These are phyloP conservation scores for Myoxocephalus aenaeus DNA, from an alignment of 2,797 vertebrate species.

Conservation along the genomic window DNA sequence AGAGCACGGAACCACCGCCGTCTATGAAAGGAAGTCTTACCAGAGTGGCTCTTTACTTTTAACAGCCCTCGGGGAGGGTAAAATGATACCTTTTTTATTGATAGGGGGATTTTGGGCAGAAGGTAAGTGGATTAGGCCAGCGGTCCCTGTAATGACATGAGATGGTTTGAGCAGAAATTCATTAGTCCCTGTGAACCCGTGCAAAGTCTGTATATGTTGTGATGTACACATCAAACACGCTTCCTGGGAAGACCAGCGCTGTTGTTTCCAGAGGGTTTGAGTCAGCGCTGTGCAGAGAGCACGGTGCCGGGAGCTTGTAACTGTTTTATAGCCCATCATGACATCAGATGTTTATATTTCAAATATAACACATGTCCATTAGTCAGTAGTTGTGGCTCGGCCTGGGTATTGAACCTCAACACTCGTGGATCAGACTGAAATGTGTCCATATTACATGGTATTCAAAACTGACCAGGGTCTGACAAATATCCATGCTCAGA, in stretches of 20 bases:
- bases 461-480: background rate
- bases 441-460: background rate
- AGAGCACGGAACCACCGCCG: conserved; percentile 72
- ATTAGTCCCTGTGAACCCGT: conserved; percentile 57
- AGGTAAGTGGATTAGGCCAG: conserved; percentile 74
- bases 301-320: conserved; percentile 13
- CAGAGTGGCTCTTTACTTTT: conserved; percentile 75
- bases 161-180: conserved; percentile 66
- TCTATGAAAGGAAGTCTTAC: conserved; percentile 81
- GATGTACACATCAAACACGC: conserved; percentile 49
- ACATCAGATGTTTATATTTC: conserved; percentile 41
- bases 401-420: background rate
- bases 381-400: background rate
- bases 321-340: conserved; percentile 30
- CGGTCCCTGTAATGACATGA: conserved; percentile 50
- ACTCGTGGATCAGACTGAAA: background rate
- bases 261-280: conserved; percentile 32
- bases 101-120: conserved; percentile 70
- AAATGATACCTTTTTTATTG: conserved; percentile 79
- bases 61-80: conserved; percentile 70
- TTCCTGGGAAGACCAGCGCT: conserved; percentile 18
- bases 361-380: conserved; percentile 19
- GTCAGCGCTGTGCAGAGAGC: background rate
- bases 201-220: conserved; percentile 45
- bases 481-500: no score